Conservation (phyloP, 2,888 invertebrate genomes). For the Monopis laevigella region DNA sequence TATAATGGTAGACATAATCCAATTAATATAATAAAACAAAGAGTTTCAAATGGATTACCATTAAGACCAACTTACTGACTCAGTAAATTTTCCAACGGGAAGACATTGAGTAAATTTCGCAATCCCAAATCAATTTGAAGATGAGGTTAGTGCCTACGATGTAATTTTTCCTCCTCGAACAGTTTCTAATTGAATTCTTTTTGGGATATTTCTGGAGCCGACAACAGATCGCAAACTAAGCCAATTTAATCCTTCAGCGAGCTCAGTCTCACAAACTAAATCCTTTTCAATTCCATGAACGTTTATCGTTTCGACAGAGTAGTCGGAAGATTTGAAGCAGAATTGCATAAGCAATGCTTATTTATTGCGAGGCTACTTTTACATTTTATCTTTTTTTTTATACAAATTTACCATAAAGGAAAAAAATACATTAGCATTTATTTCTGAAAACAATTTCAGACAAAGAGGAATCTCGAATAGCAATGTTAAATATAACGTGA, state of each 20-base stretch:
- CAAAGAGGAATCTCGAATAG: too few relatives aligned
- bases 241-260: constrained; percentile 44
- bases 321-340: constrained; percentile 12
- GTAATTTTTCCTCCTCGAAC: constrained; percentile 13
- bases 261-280: constrained; percentile 35
- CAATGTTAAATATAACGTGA: too few relatives aligned
- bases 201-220: constrained; percentile 16
- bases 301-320: constrained; percentile 28
- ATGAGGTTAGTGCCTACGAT: constrained; percentile 14
- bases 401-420: too few relatives aligned
- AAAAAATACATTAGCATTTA: too few relatives aligned
- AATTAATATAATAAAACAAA: too few relatives aligned
- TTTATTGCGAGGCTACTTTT: too few relatives aligned
- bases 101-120: not conserved
- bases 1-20: too few relatives aligned
- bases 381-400: too few relatives aligned
- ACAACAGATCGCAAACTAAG: constrained; percentile 35
- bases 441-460: too few relatives aligned
- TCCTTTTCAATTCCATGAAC: constrained; percentile 47
- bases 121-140: not conserved
- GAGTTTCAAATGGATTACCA: too few relatives aligned
- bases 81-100: not conserved
- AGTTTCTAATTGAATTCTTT: constrained; percentile 4
- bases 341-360: too few relatives aligned
- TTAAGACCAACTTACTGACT: too few relatives aligned